Evolutionary conservation across 2,113 vertebrate species (phyloP).

Genomic region (Lasiurus cinereus): DNA sequence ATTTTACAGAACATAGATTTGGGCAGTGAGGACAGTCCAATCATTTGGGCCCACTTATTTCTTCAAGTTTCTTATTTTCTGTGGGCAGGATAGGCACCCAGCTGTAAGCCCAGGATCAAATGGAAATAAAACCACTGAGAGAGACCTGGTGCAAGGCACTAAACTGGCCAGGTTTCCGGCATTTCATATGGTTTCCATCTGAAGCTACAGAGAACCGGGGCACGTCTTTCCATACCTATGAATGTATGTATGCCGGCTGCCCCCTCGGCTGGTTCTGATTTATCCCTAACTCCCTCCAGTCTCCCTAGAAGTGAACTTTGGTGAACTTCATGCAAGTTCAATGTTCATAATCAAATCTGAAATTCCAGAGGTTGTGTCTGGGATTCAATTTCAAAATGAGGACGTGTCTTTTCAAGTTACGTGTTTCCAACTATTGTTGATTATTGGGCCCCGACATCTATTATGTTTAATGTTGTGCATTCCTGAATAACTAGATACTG

Average conservation of each 20-base stretch:
- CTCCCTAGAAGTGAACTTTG: slow-evolving; percentile 47
- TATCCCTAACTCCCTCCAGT: slow-evolving; percentile 47
- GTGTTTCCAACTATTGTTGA: slow-evolving; percentile 13
- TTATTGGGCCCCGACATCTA: neutral
- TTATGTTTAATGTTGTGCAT: neutral
- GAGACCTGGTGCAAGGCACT: neutral
- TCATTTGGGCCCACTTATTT: neutral
- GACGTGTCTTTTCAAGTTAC: neutral
- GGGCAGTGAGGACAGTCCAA: neutral
- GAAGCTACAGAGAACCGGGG: neutral
- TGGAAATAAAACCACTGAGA: slow-evolving; percentile 21
- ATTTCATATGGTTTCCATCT: slow-evolving; percentile 51
- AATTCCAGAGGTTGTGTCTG: slow-evolving; percentile 50
- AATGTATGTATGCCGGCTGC: neutral
- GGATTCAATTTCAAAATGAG: slow-evolving; percentile 42
- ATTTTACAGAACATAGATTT: neutral
- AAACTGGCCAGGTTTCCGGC: neutral
- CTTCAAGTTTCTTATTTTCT: slow-evolving; percentile 48
- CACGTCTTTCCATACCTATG: neutral
- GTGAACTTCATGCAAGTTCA: slow-evolving; percentile 56
- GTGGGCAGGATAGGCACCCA: neutral
- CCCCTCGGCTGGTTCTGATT: slow-evolving; percentile 48
- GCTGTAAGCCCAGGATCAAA: neutral
- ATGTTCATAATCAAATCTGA: slow-evolving; percentile 41
- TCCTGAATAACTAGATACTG: neutral